A percentile compares a stretch with the other conserved stretches of the same genome.
Conservation (phyloP, 2,797 vertebrate genomes). For the Aphelocoma californica region DNA sequence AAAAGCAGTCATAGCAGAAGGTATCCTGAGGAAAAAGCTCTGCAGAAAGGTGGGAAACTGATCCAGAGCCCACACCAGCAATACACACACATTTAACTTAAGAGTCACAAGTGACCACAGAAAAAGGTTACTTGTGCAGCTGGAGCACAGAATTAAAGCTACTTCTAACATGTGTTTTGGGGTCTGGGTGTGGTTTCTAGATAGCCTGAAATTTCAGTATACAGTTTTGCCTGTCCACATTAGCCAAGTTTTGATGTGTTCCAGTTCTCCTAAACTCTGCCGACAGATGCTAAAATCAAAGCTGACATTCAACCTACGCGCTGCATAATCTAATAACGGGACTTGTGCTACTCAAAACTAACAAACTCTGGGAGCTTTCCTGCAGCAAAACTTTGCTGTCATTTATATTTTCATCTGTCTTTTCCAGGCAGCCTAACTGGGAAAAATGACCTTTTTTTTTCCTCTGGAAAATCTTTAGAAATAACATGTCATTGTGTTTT, state of each 20-base stretch:
- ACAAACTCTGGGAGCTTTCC: constrained; percentile 10
- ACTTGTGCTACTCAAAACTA: constrained; percentile 18
- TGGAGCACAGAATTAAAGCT: constrained; percentile 50
- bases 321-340: constrained; percentile 49
- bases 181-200: constrained; percentile 70
- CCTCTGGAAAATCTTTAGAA: neutral
- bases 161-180: constrained; percentile 59
- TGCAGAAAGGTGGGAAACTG: constrained; percentile 7
- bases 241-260: constrained; percentile 52
- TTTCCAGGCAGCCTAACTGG: constrained; percentile 9
- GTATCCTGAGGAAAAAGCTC: neutral
- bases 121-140: constrained; percentile 55
- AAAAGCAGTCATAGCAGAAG: neutral
- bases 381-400: constrained; percentile 25
- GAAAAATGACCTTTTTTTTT: neutral
- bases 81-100: constrained; percentile 9
- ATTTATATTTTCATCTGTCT: constrained; percentile 4
- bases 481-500: neutral
- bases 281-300: constrained; percentile 58
- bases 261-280: constrained; percentile 34
- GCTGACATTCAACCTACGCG: neutral
- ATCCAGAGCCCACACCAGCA: constrained; percentile 24
- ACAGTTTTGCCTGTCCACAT: constrained; percentile 50
- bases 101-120: constrained; percentile 42
- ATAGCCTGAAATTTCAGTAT: constrained; percentile 69